Percentiles rank a stretch among this genome's conserved stretches.
Evolutionary conservation across 23 tunicate genomes (phyloP).

Genomic region (Clavelina lepadiformis): DNA sequence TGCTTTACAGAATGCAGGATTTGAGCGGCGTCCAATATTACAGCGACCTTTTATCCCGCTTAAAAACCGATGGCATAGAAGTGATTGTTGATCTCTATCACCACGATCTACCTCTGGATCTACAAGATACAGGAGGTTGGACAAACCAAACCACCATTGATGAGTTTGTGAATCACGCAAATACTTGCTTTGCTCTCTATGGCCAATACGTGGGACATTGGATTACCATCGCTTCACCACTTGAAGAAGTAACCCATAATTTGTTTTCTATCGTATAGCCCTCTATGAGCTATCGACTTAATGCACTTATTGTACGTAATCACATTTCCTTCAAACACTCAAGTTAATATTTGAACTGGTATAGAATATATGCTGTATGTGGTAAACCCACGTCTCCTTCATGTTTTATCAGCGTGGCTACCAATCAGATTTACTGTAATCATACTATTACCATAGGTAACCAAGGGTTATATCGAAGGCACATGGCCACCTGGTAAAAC

Average conservation of each 20-base stretch:
- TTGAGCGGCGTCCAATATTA: conserved; percentile 17
- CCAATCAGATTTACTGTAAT: too few relatives aligned
- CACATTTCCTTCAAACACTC: too few relatives aligned
- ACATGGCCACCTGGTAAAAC: conserved; percentile 66
- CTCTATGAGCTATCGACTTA: too few relatives aligned
- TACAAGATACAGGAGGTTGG: conserved; percentile 41
- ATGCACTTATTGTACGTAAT: too few relatives aligned
- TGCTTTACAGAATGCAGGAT: conserved; percentile 7
- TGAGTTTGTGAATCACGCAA: conserved; percentile 38
- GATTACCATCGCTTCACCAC: conserved; percentile 60
- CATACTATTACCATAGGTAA: conserved; percentile 15
- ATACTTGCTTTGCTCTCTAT: conserved; percentile 15
- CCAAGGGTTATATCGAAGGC: conserved; percentile 40
- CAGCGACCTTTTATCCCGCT: conserved; percentile 22
- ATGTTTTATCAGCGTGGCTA: too few relatives aligned
- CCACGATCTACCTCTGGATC: conserved; percentile 38
- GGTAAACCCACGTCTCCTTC: too few relatives aligned
- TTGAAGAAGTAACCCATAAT: conserved; percentile 36
- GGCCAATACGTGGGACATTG: conserved; percentile 43
- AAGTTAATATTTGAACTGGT: too few relatives aligned
- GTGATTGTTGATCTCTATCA: conserved; percentile 74
- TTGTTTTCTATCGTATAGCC: background rate
- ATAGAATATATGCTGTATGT: too few relatives aligned
- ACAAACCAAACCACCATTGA: conserved; percentile 11
- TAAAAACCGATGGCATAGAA: conserved; percentile 24